These are phyloP conservation scores for Philaethria dido DNA, from an alignment of 2,888 invertebrate genomes.

Conservation along the genomic window DNA sequence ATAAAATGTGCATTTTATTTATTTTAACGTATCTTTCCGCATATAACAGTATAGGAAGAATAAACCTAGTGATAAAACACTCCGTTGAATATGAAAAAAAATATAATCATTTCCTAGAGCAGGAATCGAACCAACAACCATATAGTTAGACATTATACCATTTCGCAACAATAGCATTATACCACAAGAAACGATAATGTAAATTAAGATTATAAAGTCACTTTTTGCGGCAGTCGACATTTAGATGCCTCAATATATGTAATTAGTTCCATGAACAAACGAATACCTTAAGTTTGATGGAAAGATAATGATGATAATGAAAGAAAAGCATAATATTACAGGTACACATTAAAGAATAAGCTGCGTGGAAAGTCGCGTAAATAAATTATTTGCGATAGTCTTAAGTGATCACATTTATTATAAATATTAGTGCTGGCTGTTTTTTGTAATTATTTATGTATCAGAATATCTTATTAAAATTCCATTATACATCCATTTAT, in stretches of 20 bases:
- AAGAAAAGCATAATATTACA: conserved; percentile 14
- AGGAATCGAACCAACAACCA: not conserved
- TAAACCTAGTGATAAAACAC: too few relatives aligned
- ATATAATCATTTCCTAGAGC: not conserved
- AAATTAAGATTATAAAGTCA: conserved; percentile 9
- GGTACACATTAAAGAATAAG: not conserved
- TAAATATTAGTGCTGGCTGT: not conserved
- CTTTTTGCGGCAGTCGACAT: conserved; percentile 12
- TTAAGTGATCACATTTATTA: conserved; percentile 15
- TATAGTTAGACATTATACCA: not conserved
- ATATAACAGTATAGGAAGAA: too few relatives aligned
- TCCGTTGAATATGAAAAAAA: too few relatives aligned
- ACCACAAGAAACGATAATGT: not conserved
- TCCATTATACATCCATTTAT: conserved; percentile 9
- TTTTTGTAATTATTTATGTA: conserved; percentile 5
- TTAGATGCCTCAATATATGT: conserved; percentile 19
- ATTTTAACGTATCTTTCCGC: not conserved
- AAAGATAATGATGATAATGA: conserved; percentile 22
- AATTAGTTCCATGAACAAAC: conserved; percentile 17
- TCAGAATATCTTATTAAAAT: conserved; percentile 12
- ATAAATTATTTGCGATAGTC: conserved; percentile 14
- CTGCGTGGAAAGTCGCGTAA: not conserved
- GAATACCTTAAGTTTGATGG: conserved; percentile 19
- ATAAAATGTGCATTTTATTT: not conserved
- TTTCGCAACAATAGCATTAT: not conserved